A percentile compares a stretch with the other conserved stretches of the same genome.
phyloP scores from a whole-genome alignment of 2,797 vertebrate species.

The Spinus pinus region DNA sequence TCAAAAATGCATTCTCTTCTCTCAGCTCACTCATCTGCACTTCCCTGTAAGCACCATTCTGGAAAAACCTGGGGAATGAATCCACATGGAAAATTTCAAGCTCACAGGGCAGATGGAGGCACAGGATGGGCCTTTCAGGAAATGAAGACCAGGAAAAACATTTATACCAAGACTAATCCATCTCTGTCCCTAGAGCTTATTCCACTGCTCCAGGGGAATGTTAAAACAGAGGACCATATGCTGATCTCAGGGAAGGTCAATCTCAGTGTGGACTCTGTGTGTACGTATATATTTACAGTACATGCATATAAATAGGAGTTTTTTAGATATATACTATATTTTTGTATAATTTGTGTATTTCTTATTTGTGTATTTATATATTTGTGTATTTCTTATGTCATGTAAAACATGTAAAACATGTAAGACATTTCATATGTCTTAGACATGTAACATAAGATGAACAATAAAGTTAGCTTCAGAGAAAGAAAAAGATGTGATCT shows the following conservation, averaged over 20 bases:
- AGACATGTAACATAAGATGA: neutral
- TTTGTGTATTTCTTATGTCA: neutral
- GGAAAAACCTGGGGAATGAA: neutral
- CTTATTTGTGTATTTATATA: neutral
- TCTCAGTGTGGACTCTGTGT: neutral
- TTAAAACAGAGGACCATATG: neutral
- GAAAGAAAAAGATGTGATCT: neutral
- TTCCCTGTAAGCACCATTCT: neutral
- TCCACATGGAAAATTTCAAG: neutral
- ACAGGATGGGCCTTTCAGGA: neutral
- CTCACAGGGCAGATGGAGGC: neutral
- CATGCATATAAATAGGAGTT: neutral
- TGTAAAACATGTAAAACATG: too few species aligned
- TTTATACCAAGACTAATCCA: neutral
- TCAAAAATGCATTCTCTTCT: neutral
- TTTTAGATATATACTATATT: neutral
- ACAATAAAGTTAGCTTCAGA: neutral
- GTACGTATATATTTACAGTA: neutral
- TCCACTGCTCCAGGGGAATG: neutral
- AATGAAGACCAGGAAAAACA: neutral
- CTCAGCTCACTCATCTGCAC: neutral
- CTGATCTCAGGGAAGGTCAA: neutral
- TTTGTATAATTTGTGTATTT: neutral
- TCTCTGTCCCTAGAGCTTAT: neutral
- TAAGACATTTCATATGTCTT: neutral